Percentiles rank a stretch among this genome's conserved stretches.
Conservation (phyloP, 2,888 invertebrate species). For the Nephrotoma appendiculata region DNA sequence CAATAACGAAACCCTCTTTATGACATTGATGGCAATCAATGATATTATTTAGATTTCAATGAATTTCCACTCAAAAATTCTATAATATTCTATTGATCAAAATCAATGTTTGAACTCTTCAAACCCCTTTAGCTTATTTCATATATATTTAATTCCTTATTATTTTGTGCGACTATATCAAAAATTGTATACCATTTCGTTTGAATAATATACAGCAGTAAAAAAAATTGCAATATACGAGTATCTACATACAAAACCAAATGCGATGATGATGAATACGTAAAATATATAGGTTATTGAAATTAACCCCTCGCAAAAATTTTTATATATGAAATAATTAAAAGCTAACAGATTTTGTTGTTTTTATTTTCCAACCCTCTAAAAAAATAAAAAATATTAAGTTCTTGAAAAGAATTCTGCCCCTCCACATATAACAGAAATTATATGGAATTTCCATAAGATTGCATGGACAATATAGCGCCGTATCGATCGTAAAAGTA, state of each 20-base stretch:
- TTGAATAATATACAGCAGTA: background rate
- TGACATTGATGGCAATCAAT: background rate
- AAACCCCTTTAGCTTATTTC: background rate
- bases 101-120: background rate
- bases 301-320: background rate
- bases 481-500: background rate
- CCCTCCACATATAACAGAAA: background rate
- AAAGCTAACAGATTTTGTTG: background rate
- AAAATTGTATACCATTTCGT: background rate
- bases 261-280: no score
- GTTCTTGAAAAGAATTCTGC: background rate
- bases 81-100: background rate
- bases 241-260: background rate
- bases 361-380: background rate
- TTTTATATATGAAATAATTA: background rate
- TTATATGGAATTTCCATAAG: background rate
- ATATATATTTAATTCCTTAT: background rate
- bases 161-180: background rate
- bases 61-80: background rate
- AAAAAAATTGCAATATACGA: background rate
- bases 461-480: background rate
- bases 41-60: background rate
- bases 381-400: background rate
- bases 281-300: background rate
- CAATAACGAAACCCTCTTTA: background rate